These are phyloP conservation scores for Dysidea cf. avara DNA, from an alignment of 37 sponge, comb jelly and placozoan genomes.

Conservation along the genomic window DNA sequence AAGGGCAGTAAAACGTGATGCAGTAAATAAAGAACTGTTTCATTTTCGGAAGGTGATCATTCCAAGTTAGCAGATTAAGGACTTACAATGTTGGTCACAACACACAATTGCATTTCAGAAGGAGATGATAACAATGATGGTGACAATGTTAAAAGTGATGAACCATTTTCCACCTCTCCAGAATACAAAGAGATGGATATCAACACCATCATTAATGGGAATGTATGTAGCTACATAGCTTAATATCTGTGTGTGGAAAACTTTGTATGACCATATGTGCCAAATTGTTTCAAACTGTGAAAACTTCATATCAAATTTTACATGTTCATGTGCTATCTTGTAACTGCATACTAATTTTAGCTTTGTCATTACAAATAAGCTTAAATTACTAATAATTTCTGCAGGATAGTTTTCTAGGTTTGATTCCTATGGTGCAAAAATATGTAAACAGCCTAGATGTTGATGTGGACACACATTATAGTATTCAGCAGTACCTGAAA, in stretches of 20 bases:
- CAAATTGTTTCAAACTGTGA: too few relatives aligned
- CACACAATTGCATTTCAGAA: too few relatives aligned
- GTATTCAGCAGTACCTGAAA: constrained; percentile 60
- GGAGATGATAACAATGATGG: constrained; percentile 5
- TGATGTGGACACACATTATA: constrained; percentile 82
- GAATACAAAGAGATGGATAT: constrained; percentile 75
- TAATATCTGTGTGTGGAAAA: too few relatives aligned
- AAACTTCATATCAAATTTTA: too few relatives aligned
- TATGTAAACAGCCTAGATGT: constrained; percentile 78
- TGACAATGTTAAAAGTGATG: background rate
- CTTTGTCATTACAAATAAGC: too few relatives aligned
- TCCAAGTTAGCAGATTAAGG: constrained; percentile 42
- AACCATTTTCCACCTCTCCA: too few relatives aligned
- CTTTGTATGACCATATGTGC: too few relatives aligned
- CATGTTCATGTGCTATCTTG: too few relatives aligned
- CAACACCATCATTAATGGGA: constrained; percentile 94
- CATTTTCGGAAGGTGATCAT: constrained; percentile 81
- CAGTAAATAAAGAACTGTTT: constrained; percentile 71
- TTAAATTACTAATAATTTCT: too few relatives aligned
- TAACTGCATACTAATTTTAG: too few relatives aligned
- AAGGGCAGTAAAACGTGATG: constrained; percentile 72
- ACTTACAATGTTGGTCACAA: too few relatives aligned
- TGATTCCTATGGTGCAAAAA: constrained; percentile 78
- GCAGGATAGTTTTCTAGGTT: constrained; percentile 79
- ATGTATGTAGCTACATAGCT: too few relatives aligned